Base-by-base conservation (phyloP, 2,888 invertebrate species). In the Drosophila mimica region DNA sequence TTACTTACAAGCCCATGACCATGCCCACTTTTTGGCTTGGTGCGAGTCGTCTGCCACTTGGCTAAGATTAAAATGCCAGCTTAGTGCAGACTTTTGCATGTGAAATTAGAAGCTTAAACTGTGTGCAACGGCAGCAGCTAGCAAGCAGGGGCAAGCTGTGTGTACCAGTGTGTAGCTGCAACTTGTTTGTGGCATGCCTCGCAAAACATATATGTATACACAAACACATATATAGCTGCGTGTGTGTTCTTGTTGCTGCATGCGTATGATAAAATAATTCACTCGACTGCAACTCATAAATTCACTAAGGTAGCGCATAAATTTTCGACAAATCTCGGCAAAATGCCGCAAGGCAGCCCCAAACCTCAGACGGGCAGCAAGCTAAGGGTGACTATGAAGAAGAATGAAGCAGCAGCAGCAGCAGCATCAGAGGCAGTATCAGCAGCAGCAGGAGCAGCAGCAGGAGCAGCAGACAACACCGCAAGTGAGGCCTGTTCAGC, bases 191-290 rank as follows among this genome's bases (percentile, higher is more conserved):
- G 85, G 85, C 89, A 80, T 77, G 84, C 74, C 82, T 65, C 76
- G 54, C 66, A 70, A 64, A 70, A 64, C 79, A 61, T 79, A 77
- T 65, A 70, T 53, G 60, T 31, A 13, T 7, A 30, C 30, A 33
- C 59, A 62, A 36, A 33, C 63, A 40, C 49, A 60, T 7, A 49
- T 75, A 28, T 43, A 58, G 17, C 25, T 38, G n/a, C 36, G 13
- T 61, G 54, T 65, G 67, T 68, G 58, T 70, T 74, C 69, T 76
- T 89, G 83, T 79, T 84, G 83, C 83, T 90, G 87, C 83, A 81
- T 89, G 90, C 82, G 90, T 88, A 86, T 88, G 90, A 89, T 89
- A 89, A 89, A 89, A 91, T 89, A 89, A 89, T 88, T 89, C 89
- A 89, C 89, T 91, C 90, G 84, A 84, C 87, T 88, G 90, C 87